phyloP scores from a whole-genome alignment of 1,140 invertebrate species.

The Euura saliciscinereae region DNA sequence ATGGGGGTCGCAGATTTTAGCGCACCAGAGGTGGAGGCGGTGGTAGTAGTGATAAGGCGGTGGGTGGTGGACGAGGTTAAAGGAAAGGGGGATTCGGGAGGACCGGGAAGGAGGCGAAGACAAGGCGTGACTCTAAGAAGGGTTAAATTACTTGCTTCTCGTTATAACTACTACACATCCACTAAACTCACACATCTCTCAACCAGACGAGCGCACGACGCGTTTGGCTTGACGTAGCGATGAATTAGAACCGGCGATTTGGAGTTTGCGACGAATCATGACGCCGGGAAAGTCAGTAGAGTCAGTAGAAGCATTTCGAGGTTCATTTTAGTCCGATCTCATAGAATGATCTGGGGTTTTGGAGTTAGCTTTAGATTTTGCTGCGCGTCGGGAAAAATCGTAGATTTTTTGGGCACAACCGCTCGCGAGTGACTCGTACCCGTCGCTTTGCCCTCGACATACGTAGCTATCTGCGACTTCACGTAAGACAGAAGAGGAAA shows the following conservation, averaged over 20 bases:
- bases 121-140: constrained; percentile 45
- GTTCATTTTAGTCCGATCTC: too few relatives aligned
- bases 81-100: neutral
- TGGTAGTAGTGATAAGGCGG: constrained; percentile 35
- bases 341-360: too few relatives aligned
- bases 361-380: too few relatives aligned
- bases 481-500: constrained; percentile 12
- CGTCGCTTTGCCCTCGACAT: neutral
- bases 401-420: neutral
- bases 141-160: constrained; percentile 46
- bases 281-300: too few relatives aligned
- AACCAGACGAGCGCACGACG: neutral
- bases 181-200: constrained; percentile 5
- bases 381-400: too few relatives aligned
- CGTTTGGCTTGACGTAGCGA: neutral
- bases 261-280: too few relatives aligned
- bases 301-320: too few relatives aligned
- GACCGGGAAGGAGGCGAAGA: constrained; percentile 26
- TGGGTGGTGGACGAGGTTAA: constrained; percentile 20
- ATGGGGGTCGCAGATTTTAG: constrained; percentile 41
- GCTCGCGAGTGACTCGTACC: constrained; percentile 1
- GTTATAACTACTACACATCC: constrained; percentile 40
- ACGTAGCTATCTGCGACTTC: constrained; percentile 11
- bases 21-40: constrained; percentile 25
- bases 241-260: neutral